phyloP scores from a whole-genome alignment of 2,888 invertebrate species.

The Agrilus biguttatus region DNA sequence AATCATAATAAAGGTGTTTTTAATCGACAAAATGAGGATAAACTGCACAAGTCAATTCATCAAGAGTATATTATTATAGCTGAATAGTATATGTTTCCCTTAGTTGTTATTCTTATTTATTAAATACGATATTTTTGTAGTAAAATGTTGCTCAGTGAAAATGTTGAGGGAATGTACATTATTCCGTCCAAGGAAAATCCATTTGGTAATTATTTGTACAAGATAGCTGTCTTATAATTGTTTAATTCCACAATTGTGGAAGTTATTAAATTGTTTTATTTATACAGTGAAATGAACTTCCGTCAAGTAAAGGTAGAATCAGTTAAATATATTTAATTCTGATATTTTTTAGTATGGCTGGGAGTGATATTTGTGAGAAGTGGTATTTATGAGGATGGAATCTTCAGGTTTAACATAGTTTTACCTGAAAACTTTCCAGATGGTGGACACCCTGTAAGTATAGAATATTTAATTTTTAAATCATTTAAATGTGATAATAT shows the following conservation, averaged over 20 bases:
- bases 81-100: constrained; percentile 58
- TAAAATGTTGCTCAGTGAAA: constrained; percentile 72
- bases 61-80: constrained; percentile 84
- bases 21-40: constrained; percentile 40
- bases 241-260: no score
- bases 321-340: constrained; percentile 3
- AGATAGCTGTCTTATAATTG: not conserved
- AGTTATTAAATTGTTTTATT: no score
- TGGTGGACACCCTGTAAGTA: constrained; percentile 66
- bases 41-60: constrained; percentile 60
- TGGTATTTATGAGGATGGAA: constrained; percentile 78
- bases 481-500: constrained; percentile 2
- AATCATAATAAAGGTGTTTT: constrained; percentile 44
- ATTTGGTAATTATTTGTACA: constrained; percentile 47
- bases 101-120: constrained; percentile 4
- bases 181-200: constrained; percentile 80
- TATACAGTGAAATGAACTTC: no score
- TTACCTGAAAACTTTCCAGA: constrained; percentile 84
- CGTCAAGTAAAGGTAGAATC: no score
- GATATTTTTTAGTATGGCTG: constrained; percentile 61
- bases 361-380: constrained; percentile 80
- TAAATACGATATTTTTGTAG: constrained; percentile 36
- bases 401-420: constrained; percentile 77
- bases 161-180: constrained; percentile 78
- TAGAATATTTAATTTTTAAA: not conserved